Evolutionary conservation across 1,140 invertebrate genomes (phyloP).

Genomic region (Apis cerana): DNA sequence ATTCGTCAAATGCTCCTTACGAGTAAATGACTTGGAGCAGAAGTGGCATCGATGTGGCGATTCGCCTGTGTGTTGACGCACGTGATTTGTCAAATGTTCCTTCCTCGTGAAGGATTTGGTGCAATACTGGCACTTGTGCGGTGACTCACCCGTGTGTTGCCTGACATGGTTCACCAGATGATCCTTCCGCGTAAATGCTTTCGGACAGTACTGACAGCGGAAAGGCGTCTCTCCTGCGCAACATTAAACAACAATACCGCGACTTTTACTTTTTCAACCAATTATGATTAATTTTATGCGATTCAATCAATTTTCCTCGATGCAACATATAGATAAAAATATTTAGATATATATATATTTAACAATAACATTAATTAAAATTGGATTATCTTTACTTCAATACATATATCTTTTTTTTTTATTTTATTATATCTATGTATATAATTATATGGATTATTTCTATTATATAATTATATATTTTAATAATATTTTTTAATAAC

Average conservation of each 20-base stretch:
- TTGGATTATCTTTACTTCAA: too few relatives aligned
- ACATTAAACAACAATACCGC: constrained; percentile 54
- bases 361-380: too few relatives aligned
- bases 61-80: constrained; percentile 89
- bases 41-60: constrained; percentile 91
- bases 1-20: constrained; percentile 91
- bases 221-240: constrained; percentile 81
- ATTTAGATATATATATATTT: constrained; percentile 16
- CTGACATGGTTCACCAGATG: constrained; percentile 85
- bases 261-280: constrained; percentile 58
- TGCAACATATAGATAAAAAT: constrained; percentile 57
- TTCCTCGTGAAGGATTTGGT: constrained; percentile 92
- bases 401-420: too few relatives aligned
- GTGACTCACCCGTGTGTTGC: constrained; percentile 88
- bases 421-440: too few relatives aligned
- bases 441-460: too few relatives aligned
- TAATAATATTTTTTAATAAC: too few relatives aligned
- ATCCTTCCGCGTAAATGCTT: constrained; percentile 86
- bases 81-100: constrained; percentile 95
- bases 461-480: too few relatives aligned
- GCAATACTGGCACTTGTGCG: constrained; percentile 85
- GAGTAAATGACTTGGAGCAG: constrained; percentile 92
- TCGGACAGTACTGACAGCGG: constrained; percentile 84
- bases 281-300: constrained; percentile 61
- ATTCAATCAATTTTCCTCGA: constrained; percentile 62